Evolutionary conservation across 2,113 vertebrate species (phyloP), one percentile per base, ranked within the genome.

Genomic region (Caretta caretta): DNA sequence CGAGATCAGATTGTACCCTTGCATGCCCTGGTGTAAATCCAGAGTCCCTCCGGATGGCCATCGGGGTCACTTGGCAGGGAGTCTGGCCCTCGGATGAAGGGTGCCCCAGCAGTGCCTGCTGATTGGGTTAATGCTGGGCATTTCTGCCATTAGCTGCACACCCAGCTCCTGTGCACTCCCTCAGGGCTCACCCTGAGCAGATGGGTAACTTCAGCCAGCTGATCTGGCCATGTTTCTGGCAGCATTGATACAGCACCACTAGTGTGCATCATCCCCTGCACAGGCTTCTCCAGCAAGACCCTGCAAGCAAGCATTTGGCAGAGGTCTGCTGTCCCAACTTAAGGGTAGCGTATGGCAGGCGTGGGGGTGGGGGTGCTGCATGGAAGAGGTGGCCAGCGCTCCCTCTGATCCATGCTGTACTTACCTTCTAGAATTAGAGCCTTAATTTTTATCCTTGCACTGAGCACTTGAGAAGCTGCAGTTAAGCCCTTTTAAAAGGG

Each of bases 401-500:
- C 11, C 19, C 38, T 56, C 82, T 65, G 82, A 97, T 97, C 97
- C 93, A 22, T 91, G 90, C 96, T 93, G 95, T 96, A 97, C 96
- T 97, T 97, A 97, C 96, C 97, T 97, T 97, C 97, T 96, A 97
- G 97, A 96, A 97, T 97, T 97, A 97, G 97, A 97, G 93, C 93
- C 93, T 97, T 97, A 97, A 97, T 97, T 97, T 97, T 97, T 91
- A 97, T 98, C 97, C 93, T 75, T 0, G 19, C 50, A 0, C 72
- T 97, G 96, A 97, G 97, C 94, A 5, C 94, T 97, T 97, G 95
- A 97, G 97, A 97, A 97, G 97, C 95, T 95, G 95, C 83, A 1
- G 94, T 51, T 97, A 98, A 98, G 92, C 96, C 94, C 19, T 1
- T 94, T 91, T 94, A 93, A 95, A 97, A 96, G 96, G 96, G 96